phyloP scores from a whole-genome alignment of 2,888 invertebrate species.

The Pristionchus mayeri region DNA sequence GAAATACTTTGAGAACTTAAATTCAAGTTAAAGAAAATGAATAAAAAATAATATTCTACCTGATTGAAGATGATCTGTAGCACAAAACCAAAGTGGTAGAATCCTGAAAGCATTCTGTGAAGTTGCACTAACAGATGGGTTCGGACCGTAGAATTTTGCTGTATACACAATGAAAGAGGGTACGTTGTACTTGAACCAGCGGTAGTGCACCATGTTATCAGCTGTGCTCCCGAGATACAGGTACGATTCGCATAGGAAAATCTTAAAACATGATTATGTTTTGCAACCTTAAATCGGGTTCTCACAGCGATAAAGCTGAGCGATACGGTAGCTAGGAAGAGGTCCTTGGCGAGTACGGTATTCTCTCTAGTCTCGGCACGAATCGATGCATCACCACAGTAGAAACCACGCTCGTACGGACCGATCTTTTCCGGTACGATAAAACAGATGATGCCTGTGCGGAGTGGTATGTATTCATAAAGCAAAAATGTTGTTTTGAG shows the following conservation, averaged over 20 bases:
- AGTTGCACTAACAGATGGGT: no score
- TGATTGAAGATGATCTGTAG: slow-evolving; percentile 55
- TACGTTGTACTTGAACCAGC: not conserved
- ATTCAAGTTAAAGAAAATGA: not conserved
- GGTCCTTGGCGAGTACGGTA: not conserved
- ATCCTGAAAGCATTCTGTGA: slow-evolving; percentile 60
- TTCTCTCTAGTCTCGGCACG: slow-evolving; percentile 52
- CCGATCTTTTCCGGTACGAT: slow-evolving; percentile 58
- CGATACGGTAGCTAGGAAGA: not conserved
- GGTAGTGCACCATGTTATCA: not conserved
- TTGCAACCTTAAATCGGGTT: no score
- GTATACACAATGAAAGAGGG: slow-evolving; percentile 25
- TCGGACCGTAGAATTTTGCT: slow-evolving; percentile 1
- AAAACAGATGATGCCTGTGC: slow-evolving; percentile 55
- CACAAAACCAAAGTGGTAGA: slow-evolving; percentile 64
- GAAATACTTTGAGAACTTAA: slow-evolving; percentile 92
- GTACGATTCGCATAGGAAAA: slow-evolving; percentile 57
- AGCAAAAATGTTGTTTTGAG: not conserved
- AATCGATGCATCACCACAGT: slow-evolving; percentile 64
- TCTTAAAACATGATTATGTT: not conserved
- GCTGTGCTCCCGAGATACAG: slow-evolving; percentile 3
- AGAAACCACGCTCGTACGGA: slow-evolving; percentile 60
- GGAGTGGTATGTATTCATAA: no score
- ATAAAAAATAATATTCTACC: not conserved
- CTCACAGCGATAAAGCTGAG: not conserved